Evolutionary conservation across 2,888 invertebrate genomes (phyloP), one percentile per base, ranked within the genome.

Genomic region (Itoplectis maculator): DNA sequence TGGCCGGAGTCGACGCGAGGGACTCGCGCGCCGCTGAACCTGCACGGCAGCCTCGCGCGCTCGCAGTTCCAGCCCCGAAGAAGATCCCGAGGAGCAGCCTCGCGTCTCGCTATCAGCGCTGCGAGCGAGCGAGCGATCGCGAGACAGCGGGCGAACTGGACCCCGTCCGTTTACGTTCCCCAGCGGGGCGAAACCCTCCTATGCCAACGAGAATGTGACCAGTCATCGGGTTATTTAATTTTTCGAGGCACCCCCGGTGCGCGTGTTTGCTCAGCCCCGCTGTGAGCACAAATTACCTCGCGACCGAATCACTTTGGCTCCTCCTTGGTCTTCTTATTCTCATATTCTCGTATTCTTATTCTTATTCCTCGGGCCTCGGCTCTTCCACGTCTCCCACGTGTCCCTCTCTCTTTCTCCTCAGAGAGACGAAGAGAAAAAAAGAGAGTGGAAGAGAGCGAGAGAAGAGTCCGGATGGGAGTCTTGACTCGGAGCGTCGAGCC

Each of bases 221-320:
- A 94, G 94, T 94, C 94, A 94, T 94, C 94, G 93, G 93, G 93
- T 93, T 94, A 94, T 94, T 94, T 94, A 94, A 93, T 93, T 93
- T 93, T 93, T 93, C 93, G 89, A 90, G 86, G 91, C 91, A 90
- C 91, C 92, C 92, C 92, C 90, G 92, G 91, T 89, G 93, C 90
- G 93, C 93, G 91, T 94, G 94, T 94, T 94, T 94, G 94, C 94
- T 94, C 94, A 94, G 92, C 91, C 94, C 94, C 91, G 94, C 94
- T 94, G 94, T 92, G 94, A 94, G 93, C 94, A 94, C 94, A 94
- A 94, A 94, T 94, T 94, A 94, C 94, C 94, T 94, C 93, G 93
- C 94, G 93, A 93, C 93, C 93, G 93, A 93, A 93, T 92, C 91
- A 90, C 92, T 90, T 90, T 88, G 84, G 75, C 75, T 74, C 66